Percentiles rank a stretch among this genome's conserved stretches.
phyloP scores from a whole-genome alignment of 2,888 invertebrate species.

The Liodrosophila aerea region DNA sequence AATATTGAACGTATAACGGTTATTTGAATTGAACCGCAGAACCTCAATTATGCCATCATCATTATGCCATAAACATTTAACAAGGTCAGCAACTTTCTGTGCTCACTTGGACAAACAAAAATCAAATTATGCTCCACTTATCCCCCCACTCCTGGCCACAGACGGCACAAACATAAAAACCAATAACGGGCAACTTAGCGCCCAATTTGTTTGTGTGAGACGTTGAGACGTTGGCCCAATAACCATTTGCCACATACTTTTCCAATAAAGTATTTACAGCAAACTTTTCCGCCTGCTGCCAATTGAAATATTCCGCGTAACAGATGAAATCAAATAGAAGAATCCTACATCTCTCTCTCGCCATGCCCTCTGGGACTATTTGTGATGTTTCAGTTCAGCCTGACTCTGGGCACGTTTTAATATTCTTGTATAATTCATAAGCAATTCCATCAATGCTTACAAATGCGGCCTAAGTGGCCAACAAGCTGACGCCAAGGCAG shows the following conservation, averaged over 20 bases:
- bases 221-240: conserved; percentile 37
- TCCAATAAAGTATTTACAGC: conserved; percentile 75
- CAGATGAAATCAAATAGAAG: conserved; percentile 47
- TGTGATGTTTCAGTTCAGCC: conserved; percentile 36
- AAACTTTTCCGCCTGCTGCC: conserved; percentile 46
- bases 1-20: conserved; percentile 42
- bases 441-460: conserved; percentile 81
- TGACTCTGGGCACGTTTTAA: conserved; percentile 71
- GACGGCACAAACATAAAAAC: conserved; percentile 54
- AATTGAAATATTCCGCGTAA: conserved; percentile 68
- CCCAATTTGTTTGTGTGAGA: conserved; percentile 70
- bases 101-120: conserved; percentile 51
- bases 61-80: conserved; percentile 48
- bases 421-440: conserved; percentile 82
- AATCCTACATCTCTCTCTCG: conserved; percentile 11
- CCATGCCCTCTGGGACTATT: no score
- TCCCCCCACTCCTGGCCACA: conserved; percentile 6
- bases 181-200: conserved; percentile 76
- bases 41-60: conserved; percentile 66
- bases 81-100: conserved; percentile 59
- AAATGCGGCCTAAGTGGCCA: conserved; percentile 81
- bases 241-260: conserved; percentile 79
- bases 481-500: conserved; percentile 81
- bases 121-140: conserved; percentile 53
- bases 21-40: conserved; percentile 45